A percentile compares a stretch with the other conserved stretches of the same genome.
phyloP scores from a whole-genome alignment of 2,113 vertebrate species.

The Phrynosoma platyrhinos region DNA sequence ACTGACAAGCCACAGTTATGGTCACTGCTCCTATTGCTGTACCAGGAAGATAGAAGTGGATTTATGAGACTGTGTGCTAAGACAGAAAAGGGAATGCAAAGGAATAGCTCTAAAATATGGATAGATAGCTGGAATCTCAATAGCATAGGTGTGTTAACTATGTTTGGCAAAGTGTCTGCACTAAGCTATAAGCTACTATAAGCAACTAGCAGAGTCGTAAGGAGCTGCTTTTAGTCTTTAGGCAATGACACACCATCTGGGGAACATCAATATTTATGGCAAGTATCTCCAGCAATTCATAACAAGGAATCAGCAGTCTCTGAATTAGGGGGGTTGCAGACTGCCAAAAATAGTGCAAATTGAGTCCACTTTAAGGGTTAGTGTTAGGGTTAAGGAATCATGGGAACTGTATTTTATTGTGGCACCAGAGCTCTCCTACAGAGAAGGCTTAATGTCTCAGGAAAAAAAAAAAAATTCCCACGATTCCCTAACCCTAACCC shows the following conservation, averaged over 20 bases:
- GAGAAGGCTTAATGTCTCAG: too few species aligned
- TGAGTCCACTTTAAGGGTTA: too few species aligned
- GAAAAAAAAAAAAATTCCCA: too few species aligned
- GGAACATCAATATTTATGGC: neutral
- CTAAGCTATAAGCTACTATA: neutral
- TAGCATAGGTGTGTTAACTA: neutral
- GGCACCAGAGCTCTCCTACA: too few species aligned
- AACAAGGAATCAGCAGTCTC: neutral
- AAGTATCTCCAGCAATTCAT: neutral
- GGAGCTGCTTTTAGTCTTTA: neutral
- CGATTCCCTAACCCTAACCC: too few species aligned
- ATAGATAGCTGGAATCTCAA: neutral
- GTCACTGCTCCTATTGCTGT: neutral
- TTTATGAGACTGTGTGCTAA: neutral
- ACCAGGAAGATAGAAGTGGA: neutral
- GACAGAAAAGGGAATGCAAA: neutral
- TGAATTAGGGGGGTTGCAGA: too few species aligned
- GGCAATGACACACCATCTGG: neutral
- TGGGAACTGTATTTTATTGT: too few species aligned
- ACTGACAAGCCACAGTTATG: neutral
- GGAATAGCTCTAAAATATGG: neutral
- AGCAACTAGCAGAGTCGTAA: too few species aligned
- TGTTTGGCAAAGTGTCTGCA: neutral
- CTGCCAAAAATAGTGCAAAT: too few species aligned
- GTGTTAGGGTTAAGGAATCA: too few species aligned